Percentiles rank a stretch among this genome's conserved stretches.
Conservation (phyloP, 1,140 invertebrate species). For the Caenorhabditis inopinata region DNA sequence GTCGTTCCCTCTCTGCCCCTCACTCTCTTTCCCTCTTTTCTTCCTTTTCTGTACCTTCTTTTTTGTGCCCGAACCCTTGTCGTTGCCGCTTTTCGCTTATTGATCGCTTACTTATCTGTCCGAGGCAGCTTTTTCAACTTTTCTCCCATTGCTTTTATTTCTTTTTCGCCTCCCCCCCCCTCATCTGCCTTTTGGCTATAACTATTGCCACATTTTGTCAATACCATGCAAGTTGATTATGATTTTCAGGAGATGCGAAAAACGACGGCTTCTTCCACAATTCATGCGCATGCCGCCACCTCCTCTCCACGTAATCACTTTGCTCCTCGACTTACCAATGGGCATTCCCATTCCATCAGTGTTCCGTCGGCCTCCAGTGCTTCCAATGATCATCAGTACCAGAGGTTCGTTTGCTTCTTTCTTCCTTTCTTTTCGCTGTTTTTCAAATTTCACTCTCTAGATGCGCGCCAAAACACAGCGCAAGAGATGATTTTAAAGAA, state of each 20-base stretch:
- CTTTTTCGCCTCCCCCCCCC: too few relatives aligned
- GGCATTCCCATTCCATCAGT: background rate
- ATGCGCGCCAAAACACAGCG: too few relatives aligned
- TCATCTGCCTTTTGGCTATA: too few relatives aligned
- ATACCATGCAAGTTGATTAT: too few relatives aligned
- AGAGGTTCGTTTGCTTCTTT: background rate
- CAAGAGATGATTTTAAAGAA: background rate
- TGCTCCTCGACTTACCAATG: slow-evolving; percentile 25
- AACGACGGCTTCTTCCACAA: background rate
- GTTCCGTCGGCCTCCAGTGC: background rate
- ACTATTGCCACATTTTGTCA: too few relatives aligned
- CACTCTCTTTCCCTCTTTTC: background rate
- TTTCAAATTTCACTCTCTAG: background rate
- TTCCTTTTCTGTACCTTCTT: background rate
- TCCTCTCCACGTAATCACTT: slow-evolving; percentile 17
- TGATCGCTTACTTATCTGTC: slow-evolving; percentile 24
- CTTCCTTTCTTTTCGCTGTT: background rate
- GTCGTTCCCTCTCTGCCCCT: background rate
- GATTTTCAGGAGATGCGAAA: slow-evolving; percentile 7
- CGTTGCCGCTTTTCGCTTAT: background rate
- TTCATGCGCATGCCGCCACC: background rate
- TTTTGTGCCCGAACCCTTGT: background rate
- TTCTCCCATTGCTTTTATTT: background rate
- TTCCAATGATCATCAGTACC: background rate
- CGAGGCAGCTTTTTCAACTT: background rate